A percentile compares a stretch with the other conserved stretches of the same genome.
These are phyloP conservation scores for Ceratotherium simum DNA, from an alignment of 2,113 vertebrate genomes.

Conservation along the genomic window DNA sequence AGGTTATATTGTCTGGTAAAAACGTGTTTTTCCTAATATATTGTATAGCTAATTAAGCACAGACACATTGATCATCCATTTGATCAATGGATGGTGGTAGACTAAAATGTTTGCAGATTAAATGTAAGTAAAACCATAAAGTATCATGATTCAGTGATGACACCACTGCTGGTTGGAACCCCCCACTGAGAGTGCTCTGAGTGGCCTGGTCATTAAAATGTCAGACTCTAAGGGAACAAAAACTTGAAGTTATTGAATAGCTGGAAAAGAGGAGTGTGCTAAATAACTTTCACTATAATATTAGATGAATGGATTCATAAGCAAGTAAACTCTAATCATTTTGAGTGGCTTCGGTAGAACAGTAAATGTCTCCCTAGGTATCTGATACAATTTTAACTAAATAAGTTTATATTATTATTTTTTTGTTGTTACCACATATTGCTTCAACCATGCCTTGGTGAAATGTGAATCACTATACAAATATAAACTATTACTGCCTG, in stretches of 20 bases:
- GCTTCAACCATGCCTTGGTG: background rate
- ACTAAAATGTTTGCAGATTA: background rate
- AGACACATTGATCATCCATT: background rate
- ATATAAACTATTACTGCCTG: background rate
- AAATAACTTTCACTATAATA: background rate
- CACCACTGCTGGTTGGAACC: background rate
- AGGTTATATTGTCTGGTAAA: background rate
- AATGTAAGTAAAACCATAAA: background rate
- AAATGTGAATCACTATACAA: background rate
- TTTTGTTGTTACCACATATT: background rate
- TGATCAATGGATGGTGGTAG: background rate
- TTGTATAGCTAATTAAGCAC: background rate
- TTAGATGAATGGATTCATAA: background rate
- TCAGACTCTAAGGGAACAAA: background rate
- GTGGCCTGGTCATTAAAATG: background rate
- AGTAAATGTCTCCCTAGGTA: background rate
- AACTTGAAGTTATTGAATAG: background rate
- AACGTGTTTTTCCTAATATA: background rate
- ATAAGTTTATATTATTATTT: background rate
- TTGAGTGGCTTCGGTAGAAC: background rate
- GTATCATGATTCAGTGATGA: background rate
- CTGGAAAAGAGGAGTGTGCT: background rate
- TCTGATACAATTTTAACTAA: background rate
- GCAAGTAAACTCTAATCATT: too few relatives aligned
- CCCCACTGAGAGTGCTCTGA: rapidly evolving